Conservation (phyloP, 2,113 vertebrate species). For the Cichladusa arquata region DNA sequence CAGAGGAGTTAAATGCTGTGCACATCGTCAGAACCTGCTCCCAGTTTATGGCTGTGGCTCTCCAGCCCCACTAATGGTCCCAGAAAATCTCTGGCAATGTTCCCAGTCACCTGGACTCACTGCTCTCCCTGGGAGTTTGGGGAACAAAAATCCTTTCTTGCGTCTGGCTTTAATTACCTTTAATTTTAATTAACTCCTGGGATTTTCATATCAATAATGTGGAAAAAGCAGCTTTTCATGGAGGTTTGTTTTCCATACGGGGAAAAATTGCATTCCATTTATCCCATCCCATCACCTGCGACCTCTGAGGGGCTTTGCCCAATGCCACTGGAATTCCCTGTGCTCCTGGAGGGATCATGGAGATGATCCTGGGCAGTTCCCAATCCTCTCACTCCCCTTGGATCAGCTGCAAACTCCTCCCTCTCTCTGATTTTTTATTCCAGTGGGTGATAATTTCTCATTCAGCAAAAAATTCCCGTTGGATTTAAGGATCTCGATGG, state of each 20-base stretch:
- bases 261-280: neutral
- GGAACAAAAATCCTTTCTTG: neutral
- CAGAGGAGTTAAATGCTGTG: neutral
- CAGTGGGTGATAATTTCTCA: neutral
- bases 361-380: neutral
- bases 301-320: neutral
- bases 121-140: no score
- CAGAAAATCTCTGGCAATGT: neutral
- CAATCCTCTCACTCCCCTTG: neutral
- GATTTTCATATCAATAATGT: neutral
- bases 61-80: neutral
- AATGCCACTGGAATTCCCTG: neutral
- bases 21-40: neutral
- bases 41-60: neutral
- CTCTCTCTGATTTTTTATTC: neutral
- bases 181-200: neutral
- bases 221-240: neutral
- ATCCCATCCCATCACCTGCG: neutral
- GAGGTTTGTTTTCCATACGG: neutral
- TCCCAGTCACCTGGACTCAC: neutral
- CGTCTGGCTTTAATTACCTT: neutral
- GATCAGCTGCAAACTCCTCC: no score
- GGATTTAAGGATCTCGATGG: neutral
- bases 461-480: neutral
- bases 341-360: neutral